phyloP scores from a whole-genome alignment of 1,140 invertebrate species.

The Maconellicoccus hirsutus region DNA sequence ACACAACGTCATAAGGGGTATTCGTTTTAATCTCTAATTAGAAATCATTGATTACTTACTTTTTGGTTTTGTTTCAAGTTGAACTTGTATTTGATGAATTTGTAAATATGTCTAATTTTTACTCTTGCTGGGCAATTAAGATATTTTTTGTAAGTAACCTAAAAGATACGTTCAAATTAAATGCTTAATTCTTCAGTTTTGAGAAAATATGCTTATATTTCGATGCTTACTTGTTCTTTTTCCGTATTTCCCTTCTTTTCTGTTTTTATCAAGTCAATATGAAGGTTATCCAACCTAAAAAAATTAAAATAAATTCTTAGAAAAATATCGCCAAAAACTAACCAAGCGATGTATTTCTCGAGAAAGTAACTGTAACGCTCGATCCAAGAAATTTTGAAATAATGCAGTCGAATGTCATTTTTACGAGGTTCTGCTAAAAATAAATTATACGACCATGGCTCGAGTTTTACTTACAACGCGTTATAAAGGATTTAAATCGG shows the following conservation, averaged over 20 bases:
- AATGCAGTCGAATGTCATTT: background rate
- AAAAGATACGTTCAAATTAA: background rate
- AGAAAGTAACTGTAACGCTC: background rate
- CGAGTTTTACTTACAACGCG: background rate
- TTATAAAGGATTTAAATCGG: background rate
- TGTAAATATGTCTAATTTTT: slow-evolving; percentile 76
- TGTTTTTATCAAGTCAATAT: no score
- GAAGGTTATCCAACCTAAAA: no score
- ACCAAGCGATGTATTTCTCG: no score
- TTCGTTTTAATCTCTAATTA: no score
- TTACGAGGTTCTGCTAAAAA: background rate
- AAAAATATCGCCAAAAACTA: no score
- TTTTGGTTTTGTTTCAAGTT: slow-evolving; percentile 41
- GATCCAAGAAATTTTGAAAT: background rate
- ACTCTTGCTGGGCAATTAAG: slow-evolving; percentile 78
- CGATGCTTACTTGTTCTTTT: background rate
- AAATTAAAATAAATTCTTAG: no score
- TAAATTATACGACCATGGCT: background rate
- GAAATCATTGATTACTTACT: slow-evolving; percentile 29
- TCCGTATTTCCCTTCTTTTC: background rate
- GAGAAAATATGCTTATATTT: background rate
- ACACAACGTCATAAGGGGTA: background rate
- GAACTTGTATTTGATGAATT: slow-evolving; percentile 77
- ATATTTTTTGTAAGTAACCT: slow-evolving; percentile 43
- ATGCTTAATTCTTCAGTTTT: background rate